Base-by-base conservation (phyloP, 2,797 vertebrate species). In the Neoniphon sammara region DNA sequence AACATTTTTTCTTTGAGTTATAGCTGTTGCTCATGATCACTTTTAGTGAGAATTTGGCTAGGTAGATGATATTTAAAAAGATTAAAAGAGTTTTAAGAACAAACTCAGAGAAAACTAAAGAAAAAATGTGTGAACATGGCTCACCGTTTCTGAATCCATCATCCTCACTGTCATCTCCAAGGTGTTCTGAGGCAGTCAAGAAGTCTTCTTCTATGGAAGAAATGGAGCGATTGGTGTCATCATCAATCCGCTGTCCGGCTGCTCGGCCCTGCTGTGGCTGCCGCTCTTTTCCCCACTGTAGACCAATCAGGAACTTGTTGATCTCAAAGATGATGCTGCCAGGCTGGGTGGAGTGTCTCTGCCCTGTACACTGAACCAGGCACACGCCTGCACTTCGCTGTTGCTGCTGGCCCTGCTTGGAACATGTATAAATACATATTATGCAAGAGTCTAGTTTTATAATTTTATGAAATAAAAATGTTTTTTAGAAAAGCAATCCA, bases 161-260 rank as follows among this genome's bases (percentile, higher is more conserved):
- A 17, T 94, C 93, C 71, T 98, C 97, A 0, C 95, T 97, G 80
- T 99, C 97, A 27, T 98, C 97, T 64, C 96, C 97, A 0, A 98
- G 89, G 86, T 98, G 96, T 86, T 99, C 97, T 0, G 97, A 98
- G 2, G 98, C 97, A 0, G 97, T 99, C 58, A 97, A 94, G 85
- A 98, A 99, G 90, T 99, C 98, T 81, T 99, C 98, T 65, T 99
- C 98, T 55, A 99, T 97, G 60, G 97, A 99, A 1, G 97, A 98
- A 72, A 98, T 94, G 0, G 97, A 99, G 78, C 96, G 96, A 87
- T 97, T 99, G 2, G 97, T 98, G 89, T 99, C 97, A 56, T 99
- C 97, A 63, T 99, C 97, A 0, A 89, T 20, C 46, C 94, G 95
- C 58, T 95, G 90, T 57, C 93, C 69, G 6, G 68, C 85, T n/a